Percentiles rank a stretch among this genome's conserved stretches.
These are phyloP conservation scores for Holacanthus passer DNA, from an alignment of 2,113 vertebrate genomes.

Conservation along the genomic window DNA sequence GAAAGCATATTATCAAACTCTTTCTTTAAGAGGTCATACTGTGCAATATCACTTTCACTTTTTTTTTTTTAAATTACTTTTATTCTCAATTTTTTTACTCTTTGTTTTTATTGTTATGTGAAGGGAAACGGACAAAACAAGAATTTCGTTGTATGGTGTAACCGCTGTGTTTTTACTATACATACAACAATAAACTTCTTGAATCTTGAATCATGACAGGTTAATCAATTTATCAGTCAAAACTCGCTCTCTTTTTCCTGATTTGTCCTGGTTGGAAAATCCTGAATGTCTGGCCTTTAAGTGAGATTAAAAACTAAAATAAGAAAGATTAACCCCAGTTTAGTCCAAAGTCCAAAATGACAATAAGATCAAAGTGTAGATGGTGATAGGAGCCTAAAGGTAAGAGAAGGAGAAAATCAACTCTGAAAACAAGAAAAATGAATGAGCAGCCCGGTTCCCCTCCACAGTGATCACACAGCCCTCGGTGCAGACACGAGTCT, in stretches of 20 bases:
- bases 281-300: not conserved
- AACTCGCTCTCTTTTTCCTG: no score
- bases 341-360: not conserved
- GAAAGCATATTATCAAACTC: not conserved
- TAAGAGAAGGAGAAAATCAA: not conserved
- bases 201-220: no score
- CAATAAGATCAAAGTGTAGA: not conserved
- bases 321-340: not conserved
- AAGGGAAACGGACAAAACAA: no score
- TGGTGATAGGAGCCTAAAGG: not conserved
- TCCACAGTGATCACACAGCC: not conserved
- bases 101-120: no score
- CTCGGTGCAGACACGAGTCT: conserved; percentile 2
- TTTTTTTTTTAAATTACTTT: no score
- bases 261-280: not conserved
- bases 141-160: no score
- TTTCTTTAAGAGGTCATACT: no score
- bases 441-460: not conserved
- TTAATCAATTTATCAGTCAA: not conserved
- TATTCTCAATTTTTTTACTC: no score
- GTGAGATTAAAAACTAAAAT: not conserved
- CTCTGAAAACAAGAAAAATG: not conserved
- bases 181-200: no score
- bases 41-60: no score
- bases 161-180: no score